These are phyloP conservation scores for Diprion similis DNA, from an alignment of 1,140 invertebrate genomes.

Conservation along the genomic window DNA sequence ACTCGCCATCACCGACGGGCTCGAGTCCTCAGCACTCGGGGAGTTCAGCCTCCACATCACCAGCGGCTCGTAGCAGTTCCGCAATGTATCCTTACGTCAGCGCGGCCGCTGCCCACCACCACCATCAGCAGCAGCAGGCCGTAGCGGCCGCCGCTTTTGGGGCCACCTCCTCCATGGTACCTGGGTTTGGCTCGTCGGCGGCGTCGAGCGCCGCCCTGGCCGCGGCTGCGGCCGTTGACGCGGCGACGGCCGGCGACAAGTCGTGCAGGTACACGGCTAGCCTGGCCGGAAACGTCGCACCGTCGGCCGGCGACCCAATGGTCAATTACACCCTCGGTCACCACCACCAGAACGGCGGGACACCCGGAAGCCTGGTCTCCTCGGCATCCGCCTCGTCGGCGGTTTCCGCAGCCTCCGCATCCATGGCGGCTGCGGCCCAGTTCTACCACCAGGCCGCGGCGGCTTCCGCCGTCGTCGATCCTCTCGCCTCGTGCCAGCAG, in stretches of 20 bases:
- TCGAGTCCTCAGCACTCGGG: slow-evolving; percentile 60
- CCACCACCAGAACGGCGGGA: slow-evolving; percentile 76
- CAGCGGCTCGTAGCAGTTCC: slow-evolving; percentile 65
- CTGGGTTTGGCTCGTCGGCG: slow-evolving; percentile 68
- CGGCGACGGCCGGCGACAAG: slow-evolving; percentile 69
- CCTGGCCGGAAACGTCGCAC: slow-evolving; percentile 68
- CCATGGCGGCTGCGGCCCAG: slow-evolving; percentile 82
- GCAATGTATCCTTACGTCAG: slow-evolving; percentile 75
- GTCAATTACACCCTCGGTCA: slow-evolving; percentile 80
- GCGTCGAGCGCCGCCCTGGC: slow-evolving; percentile 65
- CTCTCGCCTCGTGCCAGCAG: slow-evolving; percentile 70
- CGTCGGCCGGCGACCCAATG: slow-evolving; percentile 71
- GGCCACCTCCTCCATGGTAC: slow-evolving; percentile 72
- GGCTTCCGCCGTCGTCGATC: slow-evolving; percentile 71
- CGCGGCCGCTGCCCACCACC: slow-evolving; percentile 72
- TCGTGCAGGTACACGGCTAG: slow-evolving; percentile 79
- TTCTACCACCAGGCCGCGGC: slow-evolving; percentile 85
- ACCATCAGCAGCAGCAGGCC: slow-evolving; percentile 74
- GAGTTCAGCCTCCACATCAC: slow-evolving; percentile 62
- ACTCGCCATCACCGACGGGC: slow-evolving; percentile 58
- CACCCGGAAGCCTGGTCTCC: slow-evolving; percentile 64
- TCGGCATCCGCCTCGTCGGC: slow-evolving; percentile 63
- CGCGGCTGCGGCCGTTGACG: slow-evolving; percentile 68
- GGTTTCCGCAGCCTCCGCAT: slow-evolving; percentile 73
- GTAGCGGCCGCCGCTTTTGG: slow-evolving; percentile 73